Evolutionary conservation across 2,113 vertebrate species (phyloP).

Genomic region (Callorhinus ursinus): DNA sequence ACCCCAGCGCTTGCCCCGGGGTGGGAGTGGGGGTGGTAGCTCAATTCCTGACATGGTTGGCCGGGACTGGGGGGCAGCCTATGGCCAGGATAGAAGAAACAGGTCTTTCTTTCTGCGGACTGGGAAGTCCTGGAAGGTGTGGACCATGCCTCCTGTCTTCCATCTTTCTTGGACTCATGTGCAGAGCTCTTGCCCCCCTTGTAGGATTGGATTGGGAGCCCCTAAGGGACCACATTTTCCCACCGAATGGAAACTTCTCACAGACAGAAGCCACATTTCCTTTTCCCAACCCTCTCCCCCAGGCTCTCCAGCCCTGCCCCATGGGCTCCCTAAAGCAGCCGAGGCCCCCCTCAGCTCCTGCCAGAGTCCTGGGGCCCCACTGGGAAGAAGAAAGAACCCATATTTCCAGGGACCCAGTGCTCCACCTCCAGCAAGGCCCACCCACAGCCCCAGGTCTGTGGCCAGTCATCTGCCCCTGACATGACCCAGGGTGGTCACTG

Average conservation of each 20-base stretch:
- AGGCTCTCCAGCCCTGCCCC: background rate
- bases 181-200: background rate
- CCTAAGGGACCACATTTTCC: background rate
- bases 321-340: background rate
- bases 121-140: background rate
- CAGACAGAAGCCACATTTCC: background rate
- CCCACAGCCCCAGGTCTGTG: background rate
- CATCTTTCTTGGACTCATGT: background rate
- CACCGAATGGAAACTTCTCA: background rate
- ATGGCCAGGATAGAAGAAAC: background rate
- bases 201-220: background rate
- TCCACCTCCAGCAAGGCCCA: background rate
- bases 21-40: no score
- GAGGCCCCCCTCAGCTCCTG: background rate
- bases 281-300: background rate
- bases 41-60: background rate
- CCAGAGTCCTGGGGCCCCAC: background rate
- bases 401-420: background rate
- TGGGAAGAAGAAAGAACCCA: background rate
- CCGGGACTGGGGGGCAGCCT: background rate
- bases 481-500: fast-evolving
- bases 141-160: background rate
- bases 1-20: background rate
- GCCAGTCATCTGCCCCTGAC: background rate
- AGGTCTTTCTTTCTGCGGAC: background rate